Conservation (phyloP, 2,113 vertebrate genomes). For the Rafetus swinhoei region DNA sequence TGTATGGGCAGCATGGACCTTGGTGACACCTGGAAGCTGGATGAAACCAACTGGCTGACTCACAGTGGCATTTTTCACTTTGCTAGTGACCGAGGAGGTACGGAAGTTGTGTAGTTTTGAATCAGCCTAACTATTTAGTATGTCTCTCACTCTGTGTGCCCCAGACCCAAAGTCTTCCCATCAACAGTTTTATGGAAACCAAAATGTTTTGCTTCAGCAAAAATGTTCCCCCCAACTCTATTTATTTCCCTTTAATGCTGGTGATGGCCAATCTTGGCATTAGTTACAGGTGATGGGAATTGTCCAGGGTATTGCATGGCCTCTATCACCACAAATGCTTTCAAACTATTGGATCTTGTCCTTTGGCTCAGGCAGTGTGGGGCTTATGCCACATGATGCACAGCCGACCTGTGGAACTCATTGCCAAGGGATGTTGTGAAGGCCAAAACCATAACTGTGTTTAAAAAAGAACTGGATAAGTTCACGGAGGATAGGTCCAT, state of each 20-base stretch:
- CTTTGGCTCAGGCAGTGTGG: background rate
- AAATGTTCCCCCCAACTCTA: constrained; percentile 40
- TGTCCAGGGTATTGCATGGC: accelerated
- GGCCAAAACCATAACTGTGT: background rate
- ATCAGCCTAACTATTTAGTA: background rate
- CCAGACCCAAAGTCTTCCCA: constrained; percentile 3
- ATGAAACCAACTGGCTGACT: constrained; percentile 80
- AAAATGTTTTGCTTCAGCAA: constrained; percentile 51
- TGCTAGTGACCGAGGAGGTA: constrained; percentile 72
- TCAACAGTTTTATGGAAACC: constrained; percentile 44
- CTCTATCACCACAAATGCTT: background rate
- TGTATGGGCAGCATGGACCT: constrained; percentile 77
- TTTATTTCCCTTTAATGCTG: constrained; percentile 57
- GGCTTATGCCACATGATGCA: background rate
- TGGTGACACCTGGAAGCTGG: constrained; percentile 79
- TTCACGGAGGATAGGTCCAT: background rate
- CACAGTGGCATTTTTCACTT: constrained; percentile 76
- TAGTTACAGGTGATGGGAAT: background rate
- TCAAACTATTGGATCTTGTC: background rate
- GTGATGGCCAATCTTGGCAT: background rate
- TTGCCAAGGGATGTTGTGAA: background rate
- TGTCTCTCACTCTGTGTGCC: background rate
- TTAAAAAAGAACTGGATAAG: background rate
- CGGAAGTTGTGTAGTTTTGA: constrained; percentile 19
- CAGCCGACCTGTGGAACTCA: background rate